These are phyloP conservation scores for Chiloscyllium plagiosum DNA, from an alignment of 2,113 vertebrate genomes.

Conservation along the genomic window DNA sequence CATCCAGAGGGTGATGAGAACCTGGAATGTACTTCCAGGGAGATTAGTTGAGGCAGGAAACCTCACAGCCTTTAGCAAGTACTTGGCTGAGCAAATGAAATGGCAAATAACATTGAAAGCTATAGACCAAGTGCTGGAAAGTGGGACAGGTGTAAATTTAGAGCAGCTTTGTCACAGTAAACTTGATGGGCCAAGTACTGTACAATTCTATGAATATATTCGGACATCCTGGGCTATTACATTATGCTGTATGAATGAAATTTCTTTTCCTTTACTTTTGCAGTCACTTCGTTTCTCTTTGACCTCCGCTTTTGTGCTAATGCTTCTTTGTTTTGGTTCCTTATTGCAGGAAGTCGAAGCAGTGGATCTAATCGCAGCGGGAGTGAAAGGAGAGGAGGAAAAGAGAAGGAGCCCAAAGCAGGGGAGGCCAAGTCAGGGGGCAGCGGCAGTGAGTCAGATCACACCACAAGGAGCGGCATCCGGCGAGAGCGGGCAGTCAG, in stretches of 20 bases:
- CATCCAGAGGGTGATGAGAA: too few relatives aligned
- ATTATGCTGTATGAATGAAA: not conserved
- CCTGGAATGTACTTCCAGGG: too few relatives aligned
- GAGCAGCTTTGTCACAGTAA: too few relatives aligned
- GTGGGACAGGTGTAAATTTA: too few relatives aligned
- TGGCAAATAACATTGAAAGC: too few relatives aligned
- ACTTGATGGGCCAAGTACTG: too few relatives aligned
- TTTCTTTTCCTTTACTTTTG: not conserved
- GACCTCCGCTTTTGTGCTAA: not conserved
- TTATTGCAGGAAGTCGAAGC: conserved; percentile 74
- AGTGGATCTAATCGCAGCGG: conserved; percentile 81
- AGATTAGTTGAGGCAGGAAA: too few relatives aligned
- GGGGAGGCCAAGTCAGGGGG: conserved; percentile 73
- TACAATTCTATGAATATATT: not conserved
- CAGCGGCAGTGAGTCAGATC: conserved; percentile 73
- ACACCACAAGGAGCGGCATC: conserved; percentile 65
- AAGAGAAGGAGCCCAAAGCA: not conserved
- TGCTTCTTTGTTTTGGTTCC: not conserved
- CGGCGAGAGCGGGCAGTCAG: conserved; percentile 60
- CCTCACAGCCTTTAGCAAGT: too few relatives aligned
- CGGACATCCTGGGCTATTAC: not conserved
- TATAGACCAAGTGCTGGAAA: too few relatives aligned
- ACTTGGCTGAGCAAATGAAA: too few relatives aligned
- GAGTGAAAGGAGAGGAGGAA: conserved; percentile 59
- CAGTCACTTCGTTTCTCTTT: not conserved